Evolutionary conservation across 2,797 vertebrate genomes (phyloP), one percentile per base, ranked within the genome.

Genomic region (Agapornis canus): DNA sequence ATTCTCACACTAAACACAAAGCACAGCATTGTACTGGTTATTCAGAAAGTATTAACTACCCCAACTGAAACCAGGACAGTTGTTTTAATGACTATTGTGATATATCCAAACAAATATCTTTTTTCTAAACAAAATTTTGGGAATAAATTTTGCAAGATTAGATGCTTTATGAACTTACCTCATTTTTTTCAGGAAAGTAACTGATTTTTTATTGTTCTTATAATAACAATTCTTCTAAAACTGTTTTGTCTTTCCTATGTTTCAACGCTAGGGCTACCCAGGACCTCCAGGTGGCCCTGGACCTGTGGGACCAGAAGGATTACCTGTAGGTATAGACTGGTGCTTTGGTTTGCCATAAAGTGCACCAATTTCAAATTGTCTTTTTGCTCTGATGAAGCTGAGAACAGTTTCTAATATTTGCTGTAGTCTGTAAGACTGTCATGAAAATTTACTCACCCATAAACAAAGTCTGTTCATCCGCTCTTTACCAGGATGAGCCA

Each of bases 261-360:
- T 97, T 96, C 92, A 89, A 61, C 96, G 84, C 63, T 91, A 99
- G 99, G 99, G 99, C 39, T 99, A 99, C 96, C 97, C 98, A 90
- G 99, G 99, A 93, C 91, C 98, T 94, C 98, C 99, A 89, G 99
- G 99, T 65, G 56, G 97, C 96, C 98, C 98, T 70, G 99, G 99
- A 43, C 97, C 98, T 66, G 52, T 98, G 8, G 99, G 99, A 10
- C 96, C 98, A 64, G 98, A 98, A 94, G 99, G 99, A 78, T 95
- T 98, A 90, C 97, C 98, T 83, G 99, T 99, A 98, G 98, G 99
- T 99, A 94, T 61, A 92, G n/a, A 66, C 11, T 29, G 7, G 25
- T 70, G 14, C 48, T 90, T 92, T 90, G 12, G 2, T 71, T 71
- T 81, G 51, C 63, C 26, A 6, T 81, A 61, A 79, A 81, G 39